phyloP scores from a whole-genome alignment of 2,113 vertebrate genomes.

The Balaeniceps rex region DNA sequence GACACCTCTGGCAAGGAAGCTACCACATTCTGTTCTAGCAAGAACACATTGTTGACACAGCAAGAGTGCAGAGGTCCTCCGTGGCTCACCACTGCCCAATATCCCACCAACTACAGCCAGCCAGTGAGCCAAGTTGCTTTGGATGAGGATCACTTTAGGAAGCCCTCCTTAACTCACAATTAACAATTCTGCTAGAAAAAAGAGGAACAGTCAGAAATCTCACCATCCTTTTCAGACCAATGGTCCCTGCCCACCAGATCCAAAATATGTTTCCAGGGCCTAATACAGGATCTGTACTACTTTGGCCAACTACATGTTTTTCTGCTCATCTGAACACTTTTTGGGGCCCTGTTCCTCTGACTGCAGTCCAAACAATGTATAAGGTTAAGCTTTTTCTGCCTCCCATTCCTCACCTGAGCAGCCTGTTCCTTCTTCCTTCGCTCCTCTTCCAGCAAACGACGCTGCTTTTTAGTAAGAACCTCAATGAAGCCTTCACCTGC shows the following conservation, averaged over 20 bases:
- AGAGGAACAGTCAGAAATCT: neutral
- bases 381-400: neutral
- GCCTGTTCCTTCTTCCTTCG: constrained; percentile 92
- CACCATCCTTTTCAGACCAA: neutral
- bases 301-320: neutral
- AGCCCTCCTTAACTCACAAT: neutral
- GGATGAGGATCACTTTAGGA: neutral
- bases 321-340: neutral
- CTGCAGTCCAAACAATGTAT: neutral
- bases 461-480: constrained; percentile 91
- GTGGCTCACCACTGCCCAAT: neutral
- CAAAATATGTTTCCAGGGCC: neutral
- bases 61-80: neutral
- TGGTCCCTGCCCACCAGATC: rapidly evolving
- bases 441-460: constrained; percentile 93
- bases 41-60: neutral
- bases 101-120: neutral
- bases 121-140: neutral
- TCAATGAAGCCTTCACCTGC: constrained; percentile 88
- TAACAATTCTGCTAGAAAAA: neutral
- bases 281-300: neutral
- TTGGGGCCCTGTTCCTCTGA: neutral
- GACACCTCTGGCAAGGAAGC: neutral
- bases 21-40: neutral
- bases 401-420: constrained; percentile 71